These are phyloP conservation scores for Oceanodroma leucorhoa DNA, from an alignment of 2,797 vertebrate genomes.

Conservation along the genomic window DNA sequence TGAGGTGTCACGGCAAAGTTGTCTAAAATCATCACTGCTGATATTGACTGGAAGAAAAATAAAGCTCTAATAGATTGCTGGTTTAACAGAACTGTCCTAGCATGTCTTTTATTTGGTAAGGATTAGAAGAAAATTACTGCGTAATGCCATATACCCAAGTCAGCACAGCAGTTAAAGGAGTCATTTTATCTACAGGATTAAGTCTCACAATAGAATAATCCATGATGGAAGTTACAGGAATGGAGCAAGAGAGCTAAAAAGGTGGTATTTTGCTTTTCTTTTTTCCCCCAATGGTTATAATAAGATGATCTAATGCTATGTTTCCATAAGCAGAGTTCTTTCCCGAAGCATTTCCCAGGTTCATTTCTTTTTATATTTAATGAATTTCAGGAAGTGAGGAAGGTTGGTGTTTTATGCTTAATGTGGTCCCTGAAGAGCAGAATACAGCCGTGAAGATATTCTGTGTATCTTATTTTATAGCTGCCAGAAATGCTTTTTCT, in stretches of 20 bases:
- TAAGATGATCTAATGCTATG: background rate
- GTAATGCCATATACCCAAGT: slow-evolving; percentile 12
- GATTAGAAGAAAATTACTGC: slow-evolving; percentile 50
- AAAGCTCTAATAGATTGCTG: background rate
- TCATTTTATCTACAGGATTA: slow-evolving; percentile 56
- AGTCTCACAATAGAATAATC: slow-evolving; percentile 42
- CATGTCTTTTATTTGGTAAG: slow-evolving; percentile 30
- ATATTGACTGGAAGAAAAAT: slow-evolving; percentile 2
- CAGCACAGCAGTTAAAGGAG: slow-evolving; percentile 5
- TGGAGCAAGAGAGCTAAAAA: background rate
- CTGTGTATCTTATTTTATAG: background rate
- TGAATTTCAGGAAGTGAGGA: background rate
- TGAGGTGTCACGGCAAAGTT: background rate
- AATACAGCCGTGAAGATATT: background rate
- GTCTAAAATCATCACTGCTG: background rate
- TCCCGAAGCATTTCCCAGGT: background rate
- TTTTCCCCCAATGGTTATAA: background rate
- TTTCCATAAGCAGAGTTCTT: slow-evolving; percentile 19
- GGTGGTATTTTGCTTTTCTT: background rate
- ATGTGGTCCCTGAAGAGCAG: background rate
- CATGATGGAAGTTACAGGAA: slow-evolving; percentile 22
- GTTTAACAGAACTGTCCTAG: slow-evolving; percentile 19
- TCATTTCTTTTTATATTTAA: slow-evolving; percentile 28
- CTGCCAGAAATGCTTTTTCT: background rate
- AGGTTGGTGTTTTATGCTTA: background rate